Conservation (phyloP, 2,797 vertebrate species). For the Rhyacichthys aspro region DNA sequence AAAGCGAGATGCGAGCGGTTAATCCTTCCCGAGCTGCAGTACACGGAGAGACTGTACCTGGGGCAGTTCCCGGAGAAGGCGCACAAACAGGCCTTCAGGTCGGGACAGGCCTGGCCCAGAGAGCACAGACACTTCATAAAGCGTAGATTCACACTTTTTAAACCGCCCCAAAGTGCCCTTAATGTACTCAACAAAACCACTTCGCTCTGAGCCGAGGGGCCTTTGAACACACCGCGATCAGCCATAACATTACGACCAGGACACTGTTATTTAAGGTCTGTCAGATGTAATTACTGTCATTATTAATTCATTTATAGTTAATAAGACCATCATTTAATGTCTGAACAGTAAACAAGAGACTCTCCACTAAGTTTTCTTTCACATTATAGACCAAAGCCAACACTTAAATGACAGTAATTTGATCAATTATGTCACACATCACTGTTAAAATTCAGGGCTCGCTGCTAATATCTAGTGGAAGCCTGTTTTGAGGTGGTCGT, state of each 20-base stretch:
- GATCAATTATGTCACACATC: too few relatives aligned
- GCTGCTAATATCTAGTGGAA: too few relatives aligned
- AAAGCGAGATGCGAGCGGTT: slow-evolving; percentile 76
- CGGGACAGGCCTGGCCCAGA: slow-evolving; percentile 3
- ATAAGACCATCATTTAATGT: too few relatives aligned
- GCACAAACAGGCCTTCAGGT: slow-evolving; percentile 12
- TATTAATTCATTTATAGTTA: too few relatives aligned
- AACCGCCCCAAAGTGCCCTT: slow-evolving; percentile 21
- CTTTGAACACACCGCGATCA: neutral
- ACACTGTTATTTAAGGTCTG: too few relatives aligned
- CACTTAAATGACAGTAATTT: too few relatives aligned
- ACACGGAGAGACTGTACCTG: slow-evolving; percentile 75
- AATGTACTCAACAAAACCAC: slow-evolving; percentile 14
- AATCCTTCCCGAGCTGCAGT: slow-evolving; percentile 86
- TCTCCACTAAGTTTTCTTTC: too few relatives aligned
- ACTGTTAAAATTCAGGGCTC: too few relatives aligned
- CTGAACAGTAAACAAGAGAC: too few relatives aligned
- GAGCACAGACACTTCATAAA: slow-evolving; percentile 15
- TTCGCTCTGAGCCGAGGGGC: slow-evolving; percentile 16
- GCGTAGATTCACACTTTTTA: slow-evolving; percentile 9
- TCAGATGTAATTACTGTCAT: too few relatives aligned
- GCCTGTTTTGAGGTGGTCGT: too few relatives aligned
- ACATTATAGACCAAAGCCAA: too few relatives aligned
- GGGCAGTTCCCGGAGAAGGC: slow-evolving; percentile 78
- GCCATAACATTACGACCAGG: slow-evolving; percentile 5